These are phyloP conservation scores for Otis tarda DNA, from an alignment of 2,113 vertebrate species.

Conservation along the genomic window DNA sequence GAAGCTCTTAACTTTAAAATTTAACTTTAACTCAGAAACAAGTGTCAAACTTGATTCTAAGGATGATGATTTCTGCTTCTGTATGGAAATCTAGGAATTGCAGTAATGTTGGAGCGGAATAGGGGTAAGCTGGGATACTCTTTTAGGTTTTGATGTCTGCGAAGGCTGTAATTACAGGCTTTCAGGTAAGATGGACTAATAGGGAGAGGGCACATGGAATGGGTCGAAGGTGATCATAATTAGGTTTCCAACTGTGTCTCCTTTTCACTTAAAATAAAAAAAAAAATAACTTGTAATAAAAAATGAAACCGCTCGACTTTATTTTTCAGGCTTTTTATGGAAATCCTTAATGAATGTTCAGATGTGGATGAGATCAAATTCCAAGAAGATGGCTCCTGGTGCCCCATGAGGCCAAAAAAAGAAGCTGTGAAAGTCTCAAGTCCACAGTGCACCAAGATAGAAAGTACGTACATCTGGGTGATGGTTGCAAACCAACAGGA, in stretches of 20 bases:
- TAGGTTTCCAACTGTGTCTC: neutral
- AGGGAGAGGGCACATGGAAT: neutral
- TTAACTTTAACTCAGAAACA: neutral
- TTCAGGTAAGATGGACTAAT: neutral
- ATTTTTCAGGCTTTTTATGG: conserved; percentile 89
- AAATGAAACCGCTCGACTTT: neutral
- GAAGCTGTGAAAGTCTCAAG: conserved; percentile 88
- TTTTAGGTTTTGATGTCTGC: neutral
- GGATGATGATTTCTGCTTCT: neutral
- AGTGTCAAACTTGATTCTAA: neutral
- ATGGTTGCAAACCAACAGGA: neutral
- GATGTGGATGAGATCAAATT: conserved; percentile 98
- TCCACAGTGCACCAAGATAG: conserved; percentile 82
- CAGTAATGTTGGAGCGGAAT: neutral
- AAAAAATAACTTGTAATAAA: neutral
- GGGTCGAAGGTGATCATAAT: neutral
- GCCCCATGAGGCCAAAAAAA: conserved; percentile 97
- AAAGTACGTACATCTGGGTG: conserved; percentile 78
- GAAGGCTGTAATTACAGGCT: neutral
- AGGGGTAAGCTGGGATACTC: neutral
- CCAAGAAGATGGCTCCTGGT: conserved; percentile 96
- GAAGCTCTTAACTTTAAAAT: neutral
- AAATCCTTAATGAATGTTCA: conserved; percentile 94
- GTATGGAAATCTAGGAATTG: neutral
- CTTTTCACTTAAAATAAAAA: neutral